Base-by-base conservation (phyloP, 30 jellyfish, hydroid and myxozoan genomes). In the Aurelia sp. region DNA sequence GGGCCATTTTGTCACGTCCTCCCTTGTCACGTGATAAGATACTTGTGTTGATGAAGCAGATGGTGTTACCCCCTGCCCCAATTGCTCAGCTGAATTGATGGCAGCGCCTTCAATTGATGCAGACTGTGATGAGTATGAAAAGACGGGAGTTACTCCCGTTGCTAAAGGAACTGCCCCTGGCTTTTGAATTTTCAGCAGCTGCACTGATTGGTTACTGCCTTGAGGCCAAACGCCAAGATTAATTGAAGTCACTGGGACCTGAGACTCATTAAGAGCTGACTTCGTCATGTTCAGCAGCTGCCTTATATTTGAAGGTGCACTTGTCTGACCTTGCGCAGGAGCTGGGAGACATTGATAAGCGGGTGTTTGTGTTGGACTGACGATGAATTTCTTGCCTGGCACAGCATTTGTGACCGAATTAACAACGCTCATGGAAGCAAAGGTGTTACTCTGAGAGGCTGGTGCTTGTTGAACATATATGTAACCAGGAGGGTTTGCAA, bases 221-320 rank as follows among this genome's bases (percentile, higher is more conserved):
- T 41, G 67, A 19, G 87, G 76, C 75, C 75, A 58, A 4, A 76
- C 38, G 27, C 64, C 70, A 24, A 76, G 19, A 31, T 76, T 82
- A 35, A 82, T 75, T 12, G 88, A 53, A 50, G 63, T 50, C 67
- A 66, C 67, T 18, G 93, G 88, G 30, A 61, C 16, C 72, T 83
- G 74, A 4, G 87, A 17, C 16, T 84, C 93, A 41, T 41, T 55
- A 17, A 63, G 60, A 27, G 78, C 93, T 13, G 84, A 40, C 20
- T 40, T 60, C 21, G 93, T 84, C 93, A 84, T 84, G 67, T 84
- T 84, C 53, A 84, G 78, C 16, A 84, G 55, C 47, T 84, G 93
- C 76, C 74, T 61, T 22, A 84, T 84, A 48, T 84, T 84, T 1
- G 87, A 67, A 19, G 91, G 24, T 15, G 68, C 20, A 41, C 52